A percentile compares a stretch with the other conserved stretches of the same genome.
phyloP scores from a whole-genome alignment of 2,888 invertebrate genomes.

The Eulithis prunata region DNA sequence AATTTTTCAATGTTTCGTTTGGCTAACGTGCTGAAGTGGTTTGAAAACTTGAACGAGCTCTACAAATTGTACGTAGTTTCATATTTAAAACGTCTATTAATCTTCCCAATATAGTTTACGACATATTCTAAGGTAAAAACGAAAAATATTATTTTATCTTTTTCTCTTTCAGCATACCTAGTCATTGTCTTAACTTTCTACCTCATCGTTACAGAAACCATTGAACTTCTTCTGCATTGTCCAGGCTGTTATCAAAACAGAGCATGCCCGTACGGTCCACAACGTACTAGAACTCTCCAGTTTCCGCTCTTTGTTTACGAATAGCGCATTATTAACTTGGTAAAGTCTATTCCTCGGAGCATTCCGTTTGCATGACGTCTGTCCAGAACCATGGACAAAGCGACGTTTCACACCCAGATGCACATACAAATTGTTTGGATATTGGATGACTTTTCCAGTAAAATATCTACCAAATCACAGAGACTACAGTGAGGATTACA shows the following conservation, averaged over 20 bases:
- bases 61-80: background rate
- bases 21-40: conserved; percentile 8
- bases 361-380: conserved; percentile 37
- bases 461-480: background rate
- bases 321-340: conserved; percentile 41
- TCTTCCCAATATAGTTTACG: background rate
- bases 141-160: background rate
- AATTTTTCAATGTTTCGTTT: conserved; percentile 24
- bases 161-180: background rate
- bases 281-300: conserved; percentile 34
- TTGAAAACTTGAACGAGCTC: background rate
- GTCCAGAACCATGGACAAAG: conserved; percentile 37
- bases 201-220: conserved; percentile 14
- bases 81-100: background rate
- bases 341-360: conserved; percentile 43
- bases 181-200: conserved; percentile 5
- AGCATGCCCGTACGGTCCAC: conserved; percentile 25
- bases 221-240: conserved; percentile 40
- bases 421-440: conserved; percentile 17
- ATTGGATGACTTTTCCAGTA: conserved; percentile 1
- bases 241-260: conserved; percentile 41
- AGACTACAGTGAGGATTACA: background rate
- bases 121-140: background rate
- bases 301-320: conserved; percentile 44
- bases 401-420: conserved; percentile 26